These are phyloP conservation scores for Corynorhinus townsendii DNA, from an alignment of 2,113 vertebrate species.

Conservation along the genomic window DNA sequence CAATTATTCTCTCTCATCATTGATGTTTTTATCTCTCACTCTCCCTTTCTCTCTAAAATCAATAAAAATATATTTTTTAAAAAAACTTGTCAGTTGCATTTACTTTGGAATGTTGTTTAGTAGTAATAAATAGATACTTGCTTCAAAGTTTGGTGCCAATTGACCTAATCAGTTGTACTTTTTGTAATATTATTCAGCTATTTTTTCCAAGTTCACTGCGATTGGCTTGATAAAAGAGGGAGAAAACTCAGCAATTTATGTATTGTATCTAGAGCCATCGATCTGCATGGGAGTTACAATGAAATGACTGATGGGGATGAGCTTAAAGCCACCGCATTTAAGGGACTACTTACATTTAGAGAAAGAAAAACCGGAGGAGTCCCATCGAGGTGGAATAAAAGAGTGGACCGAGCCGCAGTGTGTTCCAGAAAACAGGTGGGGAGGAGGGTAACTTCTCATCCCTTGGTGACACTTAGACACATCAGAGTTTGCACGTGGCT, in stretches of 20 bases:
- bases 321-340: background rate
- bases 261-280: background rate
- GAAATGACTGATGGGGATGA: background rate
- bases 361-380: background rate
- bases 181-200: conserved; percentile 48
- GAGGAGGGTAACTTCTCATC: too few species aligned
- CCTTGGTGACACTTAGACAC: background rate
- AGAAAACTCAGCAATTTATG: background rate
- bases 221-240: background rate
- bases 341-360: background rate
- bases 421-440: background rate
- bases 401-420: background rate
- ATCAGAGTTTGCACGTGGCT: background rate
- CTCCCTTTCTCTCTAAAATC: too few species aligned
- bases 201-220: background rate
- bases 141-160: background rate
- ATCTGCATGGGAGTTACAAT: background rate
- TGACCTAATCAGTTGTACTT: conserved; percentile 14
- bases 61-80: too few species aligned
- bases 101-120: background rate
- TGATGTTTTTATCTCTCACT: too few species aligned
- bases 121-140: background rate
- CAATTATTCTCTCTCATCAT: too few species aligned
- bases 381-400: too few species aligned
- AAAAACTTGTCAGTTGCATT: conserved; percentile 39